A percentile compares a stretch with the other conserved stretches of the same genome.
Conservation (phyloP, 1,140 invertebrate species). For the Trichogramma pretiosum region DNA sequence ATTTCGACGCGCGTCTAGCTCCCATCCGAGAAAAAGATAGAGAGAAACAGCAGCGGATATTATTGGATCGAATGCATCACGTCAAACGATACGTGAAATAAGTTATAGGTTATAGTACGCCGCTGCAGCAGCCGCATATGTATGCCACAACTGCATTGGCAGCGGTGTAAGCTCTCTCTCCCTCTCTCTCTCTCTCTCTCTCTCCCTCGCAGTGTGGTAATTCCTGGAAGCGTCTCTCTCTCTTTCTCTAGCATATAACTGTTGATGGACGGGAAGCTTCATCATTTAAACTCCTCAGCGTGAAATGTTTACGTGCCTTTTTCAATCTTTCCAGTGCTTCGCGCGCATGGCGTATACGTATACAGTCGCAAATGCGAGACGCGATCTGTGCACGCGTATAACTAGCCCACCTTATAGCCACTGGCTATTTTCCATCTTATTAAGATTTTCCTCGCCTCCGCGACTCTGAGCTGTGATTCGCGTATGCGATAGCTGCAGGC, state of each 20-base stretch:
- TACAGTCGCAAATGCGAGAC: no score
- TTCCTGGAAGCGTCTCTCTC: constrained; percentile 14
- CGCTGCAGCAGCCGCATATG: no score
- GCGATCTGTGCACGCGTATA: background rate
- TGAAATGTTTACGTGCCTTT: constrained; percentile 12
- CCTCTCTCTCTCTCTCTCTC: constrained; percentile 14
- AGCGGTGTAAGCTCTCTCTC: constrained; percentile 45
- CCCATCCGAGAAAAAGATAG: constrained; percentile 20
- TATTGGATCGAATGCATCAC: constrained; percentile 50
- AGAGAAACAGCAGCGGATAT: no score
- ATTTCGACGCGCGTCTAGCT: constrained; percentile 18
- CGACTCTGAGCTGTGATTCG: no score
- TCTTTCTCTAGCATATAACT: background rate
- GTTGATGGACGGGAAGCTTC: constrained; percentile 10
- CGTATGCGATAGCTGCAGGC: no score
- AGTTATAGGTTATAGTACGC: constrained; percentile 49
- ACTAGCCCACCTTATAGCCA: background rate
- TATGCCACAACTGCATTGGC: constrained; percentile 49
- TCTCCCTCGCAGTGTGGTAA: background rate
- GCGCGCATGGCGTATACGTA: no score
- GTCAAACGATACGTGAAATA: constrained; percentile 49
- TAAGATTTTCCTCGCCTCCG: no score
- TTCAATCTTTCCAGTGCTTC: constrained; percentile 12
- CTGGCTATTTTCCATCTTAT: constrained; percentile 16
- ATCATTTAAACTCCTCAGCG: constrained; percentile 3